These are phyloP conservation scores for Diplolepis rosae DNA, from an alignment of 2,888 invertebrate species.

Conservation along the genomic window DNA sequence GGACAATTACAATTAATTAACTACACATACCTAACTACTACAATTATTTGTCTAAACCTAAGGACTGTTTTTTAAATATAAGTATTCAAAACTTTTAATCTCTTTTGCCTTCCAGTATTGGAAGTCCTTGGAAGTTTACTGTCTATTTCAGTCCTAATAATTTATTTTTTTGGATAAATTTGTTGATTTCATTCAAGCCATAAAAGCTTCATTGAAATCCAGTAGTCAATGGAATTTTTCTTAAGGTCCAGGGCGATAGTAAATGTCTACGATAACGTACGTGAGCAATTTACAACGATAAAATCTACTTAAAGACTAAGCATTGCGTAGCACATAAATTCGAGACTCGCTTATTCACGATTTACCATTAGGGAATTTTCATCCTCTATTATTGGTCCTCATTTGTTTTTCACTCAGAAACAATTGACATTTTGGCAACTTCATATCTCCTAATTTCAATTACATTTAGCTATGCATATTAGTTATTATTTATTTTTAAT, in stretches of 20 bases:
- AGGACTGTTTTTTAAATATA: constrained; percentile 25
- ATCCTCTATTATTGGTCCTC: constrained; percentile 3
- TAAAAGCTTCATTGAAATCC: no score
- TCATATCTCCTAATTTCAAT: neutral
- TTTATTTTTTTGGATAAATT: no score
- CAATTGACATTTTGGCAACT: neutral
- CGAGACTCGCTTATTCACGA: constrained; percentile 37
- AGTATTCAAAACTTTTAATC: constrained; percentile 2
- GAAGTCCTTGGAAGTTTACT: neutral
- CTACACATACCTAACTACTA: constrained; percentile 29
- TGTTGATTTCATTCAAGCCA: neutral
- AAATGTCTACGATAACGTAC: constrained; percentile 34
- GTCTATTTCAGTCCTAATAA: neutral
- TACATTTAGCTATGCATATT: no score
- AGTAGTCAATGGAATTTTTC: neutral
- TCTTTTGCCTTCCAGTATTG: neutral
- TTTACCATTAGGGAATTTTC: constrained; percentile 30
- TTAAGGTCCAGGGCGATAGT: constrained; percentile 2
- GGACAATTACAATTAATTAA: constrained; percentile 29
- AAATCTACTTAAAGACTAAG: constrained; percentile 48
- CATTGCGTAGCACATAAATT: constrained; percentile 45
- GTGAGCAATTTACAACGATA: constrained; percentile 51
- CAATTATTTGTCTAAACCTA: constrained; percentile 24
- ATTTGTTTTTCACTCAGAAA: constrained; percentile 8
- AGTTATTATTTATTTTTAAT: no score